These are phyloP conservation scores for Sisyra terminalis DNA, from an alignment of 2,888 invertebrate genomes.

Conservation along the genomic window DNA sequence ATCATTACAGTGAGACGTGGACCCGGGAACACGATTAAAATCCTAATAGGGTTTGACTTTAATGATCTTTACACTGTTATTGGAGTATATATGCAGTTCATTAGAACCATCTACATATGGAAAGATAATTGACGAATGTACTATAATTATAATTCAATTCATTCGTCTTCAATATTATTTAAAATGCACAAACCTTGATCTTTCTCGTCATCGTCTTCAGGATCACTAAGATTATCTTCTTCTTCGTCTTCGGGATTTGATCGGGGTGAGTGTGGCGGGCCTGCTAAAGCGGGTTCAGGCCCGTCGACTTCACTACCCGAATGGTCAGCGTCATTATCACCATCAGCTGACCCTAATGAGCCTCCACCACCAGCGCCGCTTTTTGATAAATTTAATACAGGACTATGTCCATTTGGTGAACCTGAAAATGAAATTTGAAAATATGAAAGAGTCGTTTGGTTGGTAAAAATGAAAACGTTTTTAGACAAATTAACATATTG, in stretches of 20 bases:
- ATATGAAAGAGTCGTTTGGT: too few relatives aligned
- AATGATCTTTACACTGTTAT: neutral
- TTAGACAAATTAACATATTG: too few relatives aligned
- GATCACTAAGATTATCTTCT: constrained; percentile 76
- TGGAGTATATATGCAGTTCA: too few relatives aligned
- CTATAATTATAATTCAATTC: neutral
- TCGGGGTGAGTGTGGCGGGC: constrained; percentile 39
- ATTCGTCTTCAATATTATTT: neutral
- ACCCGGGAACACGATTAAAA: constrained; percentile 1
- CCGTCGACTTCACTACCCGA: constrained; percentile 48
- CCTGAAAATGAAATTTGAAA: constrained; percentile 31
- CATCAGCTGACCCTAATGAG: constrained; percentile 42
- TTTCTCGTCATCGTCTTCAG: constrained; percentile 70
- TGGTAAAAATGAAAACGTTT: too few relatives aligned
- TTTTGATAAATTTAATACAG: constrained; percentile 80
- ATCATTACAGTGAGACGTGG: constrained; percentile 6
- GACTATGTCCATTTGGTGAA: constrained; percentile 81
- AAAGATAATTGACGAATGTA: neutral
- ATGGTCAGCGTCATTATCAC: constrained; percentile 41
- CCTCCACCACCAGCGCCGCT: constrained; percentile 63
- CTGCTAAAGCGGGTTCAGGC: constrained; percentile 30
- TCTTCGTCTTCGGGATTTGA: constrained; percentile 64
- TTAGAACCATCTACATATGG: too few relatives aligned
- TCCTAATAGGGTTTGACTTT: neutral
- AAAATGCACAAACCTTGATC: constrained; percentile 49